phyloP scores from a whole-genome alignment of 2,888 invertebrate species.

The Aquatica leii region DNA sequence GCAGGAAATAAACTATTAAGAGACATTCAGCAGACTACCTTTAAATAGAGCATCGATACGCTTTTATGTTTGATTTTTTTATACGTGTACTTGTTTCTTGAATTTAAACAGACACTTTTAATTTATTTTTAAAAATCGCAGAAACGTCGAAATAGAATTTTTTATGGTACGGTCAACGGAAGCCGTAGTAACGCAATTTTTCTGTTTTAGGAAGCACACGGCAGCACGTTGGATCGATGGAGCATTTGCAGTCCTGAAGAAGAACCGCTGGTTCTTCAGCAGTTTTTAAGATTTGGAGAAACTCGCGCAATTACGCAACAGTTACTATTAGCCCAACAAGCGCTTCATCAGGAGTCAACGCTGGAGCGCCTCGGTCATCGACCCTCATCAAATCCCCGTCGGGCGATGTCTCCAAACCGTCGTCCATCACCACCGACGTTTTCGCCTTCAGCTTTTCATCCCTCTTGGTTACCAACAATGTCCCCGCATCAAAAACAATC shows the following conservation, averaged over 20 bases:
- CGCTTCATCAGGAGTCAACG: slow-evolving; percentile 66
- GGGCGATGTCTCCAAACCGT: slow-evolving; percentile 75
- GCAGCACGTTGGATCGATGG: slow-evolving; percentile 88
- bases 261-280: slow-evolving; percentile 90
- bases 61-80: slow-evolving; percentile 3
- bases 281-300: slow-evolving; percentile 90
- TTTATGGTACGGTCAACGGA: no score
- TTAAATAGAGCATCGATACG: slow-evolving; percentile 10
- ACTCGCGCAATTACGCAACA: slow-evolving; percentile 83
- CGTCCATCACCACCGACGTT: slow-evolving; percentile 70
- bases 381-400: slow-evolving; percentile 55
- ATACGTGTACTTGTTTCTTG: slow-evolving; percentile 7
- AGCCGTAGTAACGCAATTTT: neutral
- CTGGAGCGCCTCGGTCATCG: slow-evolving; percentile 67
- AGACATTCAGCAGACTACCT: slow-evolving; percentile 58
- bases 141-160: neutral
- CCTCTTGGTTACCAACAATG: slow-evolving; percentile 61
- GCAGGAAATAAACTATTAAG: slow-evolving; percentile 51
- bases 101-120: slow-evolving; percentile 6
- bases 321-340: slow-evolving; percentile 69
- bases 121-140: slow-evolving; percentile 2
- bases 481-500: slow-evolving; percentile 61
- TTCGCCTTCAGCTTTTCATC: slow-evolving; percentile 61
- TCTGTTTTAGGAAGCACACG: slow-evolving; percentile 76
- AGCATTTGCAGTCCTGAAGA: slow-evolving; percentile 86